phyloP scores from a whole-genome alignment of 2,113 vertebrate genomes.

The Mirza zaza region DNA sequence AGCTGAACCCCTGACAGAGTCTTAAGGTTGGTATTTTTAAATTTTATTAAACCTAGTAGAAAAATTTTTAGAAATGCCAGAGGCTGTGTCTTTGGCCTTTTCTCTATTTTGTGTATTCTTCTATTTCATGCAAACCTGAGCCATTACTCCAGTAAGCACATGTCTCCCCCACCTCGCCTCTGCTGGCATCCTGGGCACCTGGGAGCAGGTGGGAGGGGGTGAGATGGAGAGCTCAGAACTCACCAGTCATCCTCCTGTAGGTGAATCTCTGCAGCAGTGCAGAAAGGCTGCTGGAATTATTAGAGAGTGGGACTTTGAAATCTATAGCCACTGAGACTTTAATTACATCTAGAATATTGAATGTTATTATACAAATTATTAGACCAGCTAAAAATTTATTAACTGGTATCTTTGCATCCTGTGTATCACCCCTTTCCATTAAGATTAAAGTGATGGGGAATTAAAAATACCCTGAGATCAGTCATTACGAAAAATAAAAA shows the following conservation, averaged over 20 bases:
- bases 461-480: background rate
- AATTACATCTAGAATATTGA: background rate
- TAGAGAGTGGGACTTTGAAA: background rate
- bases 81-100: background rate
- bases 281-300: background rate
- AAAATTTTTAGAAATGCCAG: background rate
- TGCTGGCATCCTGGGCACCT: rapidly evolving
- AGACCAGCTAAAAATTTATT: background rate
- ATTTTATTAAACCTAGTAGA: background rate
- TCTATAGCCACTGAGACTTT: background rate
- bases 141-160: rapidly evolving
- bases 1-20: background rate
- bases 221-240: rapidly evolving
- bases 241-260: rapidly evolving
- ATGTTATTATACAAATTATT: background rate
- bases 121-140: rapidly evolving
- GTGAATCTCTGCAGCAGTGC: no score
- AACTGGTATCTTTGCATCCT: background rate
- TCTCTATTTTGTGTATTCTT: background rate
- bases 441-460: background rate
- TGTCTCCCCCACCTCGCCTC: rapidly evolving
- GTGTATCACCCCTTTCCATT: background rate
- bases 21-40: background rate
- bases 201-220: background rate
- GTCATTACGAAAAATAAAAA: background rate